Percentiles rank a stretch among this genome's conserved stretches.
Conservation (phyloP, 2,888 invertebrate genomes). For the Epinotia ramella region DNA sequence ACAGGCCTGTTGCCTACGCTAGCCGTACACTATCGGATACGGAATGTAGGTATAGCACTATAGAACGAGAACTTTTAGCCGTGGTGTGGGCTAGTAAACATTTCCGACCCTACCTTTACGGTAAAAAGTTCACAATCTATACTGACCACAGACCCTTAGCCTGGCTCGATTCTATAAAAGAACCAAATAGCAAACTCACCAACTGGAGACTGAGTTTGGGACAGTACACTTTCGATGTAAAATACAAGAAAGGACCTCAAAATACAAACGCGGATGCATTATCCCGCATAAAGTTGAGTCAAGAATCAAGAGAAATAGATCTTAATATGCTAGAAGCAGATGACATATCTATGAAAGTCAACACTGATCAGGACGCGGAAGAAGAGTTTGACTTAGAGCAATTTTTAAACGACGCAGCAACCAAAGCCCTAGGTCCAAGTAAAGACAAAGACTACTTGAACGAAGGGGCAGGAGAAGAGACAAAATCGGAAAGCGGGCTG, state of each 20-base stretch:
- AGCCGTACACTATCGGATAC: constrained; percentile 4
- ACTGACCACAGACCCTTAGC: constrained; percentile 9
- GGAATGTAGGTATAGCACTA: constrained; percentile 42
- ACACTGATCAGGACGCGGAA: too few relatives aligned
- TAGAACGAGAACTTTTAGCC: constrained; percentile 43
- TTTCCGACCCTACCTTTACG: constrained; percentile 2
- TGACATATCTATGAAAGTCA: too few relatives aligned
- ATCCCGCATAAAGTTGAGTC: background rate
- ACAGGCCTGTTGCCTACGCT: constrained; percentile 3
- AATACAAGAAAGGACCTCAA: background rate
- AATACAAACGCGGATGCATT: constrained; percentile 1
- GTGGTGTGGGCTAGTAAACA: constrained; percentile 35
- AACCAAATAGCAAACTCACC: constrained; percentile 42
- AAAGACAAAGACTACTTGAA: too few relatives aligned
- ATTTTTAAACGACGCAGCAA: too few relatives aligned
- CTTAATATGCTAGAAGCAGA: too few relatives aligned
- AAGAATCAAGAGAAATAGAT: too few relatives aligned
- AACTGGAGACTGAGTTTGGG: background rate
- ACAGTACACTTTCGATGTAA: background rate
- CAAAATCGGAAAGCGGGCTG: too few relatives aligned
- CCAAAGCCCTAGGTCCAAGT: too few relatives aligned
- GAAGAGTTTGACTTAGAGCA: too few relatives aligned
- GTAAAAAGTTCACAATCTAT: background rate
- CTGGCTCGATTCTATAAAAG: constrained; percentile 5
- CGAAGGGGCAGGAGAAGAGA: too few relatives aligned